Conservation (phyloP, 2,888 invertebrate species). For the Brachyptera putata region DNA sequence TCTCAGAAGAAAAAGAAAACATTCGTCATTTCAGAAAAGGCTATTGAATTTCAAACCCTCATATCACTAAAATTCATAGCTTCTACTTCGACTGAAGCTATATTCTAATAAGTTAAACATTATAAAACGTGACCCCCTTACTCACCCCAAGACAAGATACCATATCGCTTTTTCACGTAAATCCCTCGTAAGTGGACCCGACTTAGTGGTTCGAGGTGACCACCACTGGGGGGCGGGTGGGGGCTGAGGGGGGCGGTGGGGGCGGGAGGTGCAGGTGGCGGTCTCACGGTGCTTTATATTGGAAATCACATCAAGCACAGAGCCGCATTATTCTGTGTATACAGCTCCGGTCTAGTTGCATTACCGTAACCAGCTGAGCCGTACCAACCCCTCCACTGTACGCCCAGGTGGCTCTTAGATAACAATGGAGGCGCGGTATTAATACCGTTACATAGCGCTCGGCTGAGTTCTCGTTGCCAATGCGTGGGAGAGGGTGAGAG, state of each 20-base stretch:
- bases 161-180: no score
- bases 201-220: background rate
- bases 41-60: no score
- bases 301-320: slow-evolving; percentile 28
- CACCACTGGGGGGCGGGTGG: background rate
- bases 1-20: no score
- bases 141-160: no score
- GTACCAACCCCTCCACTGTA: background rate
- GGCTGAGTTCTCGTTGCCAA: no score
- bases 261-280: slow-evolving; percentile 22
- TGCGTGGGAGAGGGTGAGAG: no score
- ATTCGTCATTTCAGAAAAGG: no score
- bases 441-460: background rate
- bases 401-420: background rate
- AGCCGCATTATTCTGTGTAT: slow-evolving; percentile 6
- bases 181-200: background rate
- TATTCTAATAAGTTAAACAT: no score
- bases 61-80: no score
- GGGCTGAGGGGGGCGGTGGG: background rate
- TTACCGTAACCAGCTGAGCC: background rate
- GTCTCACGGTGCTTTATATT: slow-evolving; percentile 30
- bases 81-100: no score
- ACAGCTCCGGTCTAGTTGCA: background rate
- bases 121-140: no score
- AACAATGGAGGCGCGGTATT: background rate